A percentile compares a stretch with the other conserved stretches of the same genome.
phyloP scores from a whole-genome alignment of 2,797 vertebrate species.

The Channa striata region DNA sequence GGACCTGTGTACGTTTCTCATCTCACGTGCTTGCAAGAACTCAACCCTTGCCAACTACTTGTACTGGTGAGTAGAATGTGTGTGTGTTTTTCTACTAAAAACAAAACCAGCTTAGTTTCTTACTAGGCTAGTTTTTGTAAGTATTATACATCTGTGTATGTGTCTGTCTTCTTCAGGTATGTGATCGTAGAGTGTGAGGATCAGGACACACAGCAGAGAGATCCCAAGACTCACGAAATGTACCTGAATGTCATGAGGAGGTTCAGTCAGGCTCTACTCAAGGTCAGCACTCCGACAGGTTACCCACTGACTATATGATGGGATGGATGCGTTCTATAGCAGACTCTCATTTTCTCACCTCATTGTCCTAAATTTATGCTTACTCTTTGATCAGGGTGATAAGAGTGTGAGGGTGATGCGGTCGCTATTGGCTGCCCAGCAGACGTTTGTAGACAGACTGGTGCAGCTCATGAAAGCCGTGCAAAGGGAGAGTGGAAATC shows the following conservation, averaged over 20 bases:
- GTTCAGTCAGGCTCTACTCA: conserved; percentile 97
- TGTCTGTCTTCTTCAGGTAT: conserved; percentile 85
- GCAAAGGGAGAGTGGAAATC: conserved; percentile 97
- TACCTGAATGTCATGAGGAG: conserved; percentile 98
- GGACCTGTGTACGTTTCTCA: conserved; percentile 97
- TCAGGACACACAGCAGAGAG: conserved; percentile 97
- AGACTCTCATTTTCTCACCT: no score
- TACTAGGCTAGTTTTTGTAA: no score
- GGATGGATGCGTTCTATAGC: background rate
- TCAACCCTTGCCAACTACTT: conserved; percentile 97
- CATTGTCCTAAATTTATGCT: conserved; percentile 4
- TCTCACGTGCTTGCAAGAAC: conserved; percentile 98
- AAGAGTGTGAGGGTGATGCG: conserved; percentile 97
- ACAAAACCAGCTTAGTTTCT: background rate
- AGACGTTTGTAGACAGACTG: conserved; percentile 95
- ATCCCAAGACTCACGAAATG: conserved; percentile 98
- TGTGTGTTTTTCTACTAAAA: background rate
- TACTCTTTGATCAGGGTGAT: conserved; percentile 87
- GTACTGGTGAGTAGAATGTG: conserved; percentile 89
- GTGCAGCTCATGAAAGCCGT: conserved; percentile 99
- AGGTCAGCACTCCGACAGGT: conserved; percentile 80
- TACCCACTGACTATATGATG: background rate
- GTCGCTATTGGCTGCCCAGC: conserved; percentile 94
- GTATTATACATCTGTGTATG: background rate
- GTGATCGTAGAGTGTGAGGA: conserved; percentile 99